Percentiles rank a stretch among this genome's conserved stretches.
Conservation (phyloP, 2,797 vertebrate species). For the Eutrigla gurnardus region DNA sequence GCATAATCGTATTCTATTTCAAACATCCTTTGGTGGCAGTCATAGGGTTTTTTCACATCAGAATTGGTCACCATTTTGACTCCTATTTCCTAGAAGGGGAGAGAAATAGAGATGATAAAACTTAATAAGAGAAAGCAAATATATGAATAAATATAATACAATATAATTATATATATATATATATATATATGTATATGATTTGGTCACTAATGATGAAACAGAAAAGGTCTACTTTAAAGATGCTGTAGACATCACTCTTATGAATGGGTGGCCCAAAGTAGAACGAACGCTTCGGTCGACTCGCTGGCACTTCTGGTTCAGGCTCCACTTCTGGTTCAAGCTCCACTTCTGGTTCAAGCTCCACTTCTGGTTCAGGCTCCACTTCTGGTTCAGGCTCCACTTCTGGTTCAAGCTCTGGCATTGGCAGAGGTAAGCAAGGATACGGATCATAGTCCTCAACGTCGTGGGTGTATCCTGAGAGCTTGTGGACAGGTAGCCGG, state of each 20-base stretch:
- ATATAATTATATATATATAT: neutral
- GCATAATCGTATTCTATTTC: neutral
- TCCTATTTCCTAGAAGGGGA: slow-evolving; percentile 74
- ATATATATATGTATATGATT: neutral
- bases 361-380: accelerated
- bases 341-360: neutral
- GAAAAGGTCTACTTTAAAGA: slow-evolving; percentile 76
- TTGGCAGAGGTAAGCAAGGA: slow-evolving; percentile 37
- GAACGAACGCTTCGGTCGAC: slow-evolving; percentile 11
- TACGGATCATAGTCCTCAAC: slow-evolving; percentile 55
- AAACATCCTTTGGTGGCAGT: slow-evolving; percentile 18
- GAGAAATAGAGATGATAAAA: slow-evolving; percentile 2
- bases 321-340: accelerated
- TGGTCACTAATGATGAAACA: neutral
- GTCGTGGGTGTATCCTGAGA: slow-evolving; percentile 66
- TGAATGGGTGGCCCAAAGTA: neutral
- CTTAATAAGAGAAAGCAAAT: neutral
- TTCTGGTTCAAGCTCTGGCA: neutral
- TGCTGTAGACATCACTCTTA: slow-evolving; percentile 73
- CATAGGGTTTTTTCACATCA: slow-evolving; percentile 77
- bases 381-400: neutral
- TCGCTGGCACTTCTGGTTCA: too few relatives aligned
- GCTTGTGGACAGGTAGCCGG: slow-evolving; percentile 71
- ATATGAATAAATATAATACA: neutral
- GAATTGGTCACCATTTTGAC: slow-evolving; percentile 88